A percentile compares a stretch with the other conserved stretches of the same genome.
phyloP scores from a whole-genome alignment of 2,888 invertebrate species.

The Orthosia gothica region DNA sequence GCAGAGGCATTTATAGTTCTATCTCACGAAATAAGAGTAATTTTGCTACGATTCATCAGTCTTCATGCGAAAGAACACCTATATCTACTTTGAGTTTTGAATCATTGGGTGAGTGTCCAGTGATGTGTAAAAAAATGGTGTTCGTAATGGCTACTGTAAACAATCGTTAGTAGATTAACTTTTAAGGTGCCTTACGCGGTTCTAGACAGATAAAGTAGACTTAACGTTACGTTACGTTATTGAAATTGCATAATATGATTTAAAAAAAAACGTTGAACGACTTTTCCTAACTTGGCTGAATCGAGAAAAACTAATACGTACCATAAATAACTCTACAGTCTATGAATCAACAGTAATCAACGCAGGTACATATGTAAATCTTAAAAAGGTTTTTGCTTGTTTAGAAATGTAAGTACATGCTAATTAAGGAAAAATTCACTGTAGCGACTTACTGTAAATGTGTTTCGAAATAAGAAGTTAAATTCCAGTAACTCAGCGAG shows the following conservation, averaged over 20 bases:
- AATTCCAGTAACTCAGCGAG: conserved; percentile 1
- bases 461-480: conserved; percentile 50
- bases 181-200: conserved; percentile 14
- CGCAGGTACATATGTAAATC: conserved; percentile 32
- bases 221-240: conserved; percentile 29
- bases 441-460: conserved; percentile 21
- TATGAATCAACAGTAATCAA: not conserved
- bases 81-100: not conserved
- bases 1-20: too few relatives aligned
- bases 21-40: too few relatives aligned
- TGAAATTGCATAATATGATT: conserved; percentile 39
- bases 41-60: too few relatives aligned
- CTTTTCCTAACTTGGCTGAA: conserved; percentile 58
- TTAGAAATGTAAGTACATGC: conserved; percentile 42
- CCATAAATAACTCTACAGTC: conserved; percentile 13
- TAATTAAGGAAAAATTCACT: conserved; percentile 39
- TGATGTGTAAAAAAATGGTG: conserved; percentile 13
- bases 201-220: conserved; percentile 14
- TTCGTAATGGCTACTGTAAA: conserved; percentile 1
- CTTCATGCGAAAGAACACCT: not conserved
- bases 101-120: not conserved
- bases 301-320: conserved; percentile 55
- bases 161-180: not conserved
- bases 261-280: conserved; percentile 46
- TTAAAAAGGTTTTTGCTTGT: conserved; percentile 39